phyloP scores from a whole-genome alignment of 2,797 vertebrate genomes.

The Oryzias sinensis region DNA sequence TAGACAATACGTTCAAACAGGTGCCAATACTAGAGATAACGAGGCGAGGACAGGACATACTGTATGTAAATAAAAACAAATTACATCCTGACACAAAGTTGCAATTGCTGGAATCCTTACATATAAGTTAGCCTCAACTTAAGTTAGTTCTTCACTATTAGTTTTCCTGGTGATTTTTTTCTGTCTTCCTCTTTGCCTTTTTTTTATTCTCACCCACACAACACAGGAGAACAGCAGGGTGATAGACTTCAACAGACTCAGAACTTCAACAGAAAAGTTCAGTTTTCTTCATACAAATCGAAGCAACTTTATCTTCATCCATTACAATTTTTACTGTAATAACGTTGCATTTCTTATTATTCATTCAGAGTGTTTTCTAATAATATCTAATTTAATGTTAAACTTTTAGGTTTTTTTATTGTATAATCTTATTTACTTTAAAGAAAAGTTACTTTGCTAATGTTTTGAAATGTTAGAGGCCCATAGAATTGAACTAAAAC shows the following conservation, averaged over 20 bases:
- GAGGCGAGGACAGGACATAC: no score
- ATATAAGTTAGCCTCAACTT: constrained; percentile 54
- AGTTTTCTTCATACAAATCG: no score
- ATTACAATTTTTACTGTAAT: no score
- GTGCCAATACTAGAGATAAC: no score
- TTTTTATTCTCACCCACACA: background rate
- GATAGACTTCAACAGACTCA: no score
- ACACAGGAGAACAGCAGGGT: constrained; percentile 4
- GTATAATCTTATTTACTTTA: background rate
- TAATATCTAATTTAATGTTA: background rate
- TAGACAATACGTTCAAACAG: no score
- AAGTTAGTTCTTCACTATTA: constrained; percentile 71
- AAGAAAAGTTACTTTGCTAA: background rate
- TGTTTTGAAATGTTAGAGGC: background rate
- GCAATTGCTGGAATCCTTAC: constrained; percentile 69
- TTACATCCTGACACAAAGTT: constrained; percentile 16
- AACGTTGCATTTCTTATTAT: no score
- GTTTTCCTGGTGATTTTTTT: constrained; percentile 78
- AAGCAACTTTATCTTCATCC: no score
- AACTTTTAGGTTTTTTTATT: background rate
- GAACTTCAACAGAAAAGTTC: no score
- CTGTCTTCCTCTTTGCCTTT: background rate
- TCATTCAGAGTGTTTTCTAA: background rate
- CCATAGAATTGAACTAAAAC: constrained; percentile 6
- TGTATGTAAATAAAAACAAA: no score